A percentile compares a stretch with the other conserved stretches of the same genome.
These are phyloP conservation scores for Tholera decimalis DNA, from an alignment of 2,888 invertebrate species.

Conservation along the genomic window DNA sequence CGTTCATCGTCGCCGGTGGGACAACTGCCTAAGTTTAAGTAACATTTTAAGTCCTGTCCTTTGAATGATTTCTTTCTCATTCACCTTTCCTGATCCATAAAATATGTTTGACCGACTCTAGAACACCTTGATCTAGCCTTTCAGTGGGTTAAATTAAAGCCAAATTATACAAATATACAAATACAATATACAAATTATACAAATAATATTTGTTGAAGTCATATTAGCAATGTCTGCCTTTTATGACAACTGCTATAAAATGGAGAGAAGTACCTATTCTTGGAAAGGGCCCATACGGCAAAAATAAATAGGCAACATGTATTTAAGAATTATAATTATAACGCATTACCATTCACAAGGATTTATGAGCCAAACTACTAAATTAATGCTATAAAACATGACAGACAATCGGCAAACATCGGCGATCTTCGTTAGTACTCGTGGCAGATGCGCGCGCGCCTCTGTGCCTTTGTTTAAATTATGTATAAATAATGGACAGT, in stretches of 20 bases:
- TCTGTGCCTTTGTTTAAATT: conserved; percentile 61
- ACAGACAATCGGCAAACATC: conserved; percentile 60
- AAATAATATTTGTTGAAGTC: conserved; percentile 41
- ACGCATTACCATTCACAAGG: conserved; percentile 41
- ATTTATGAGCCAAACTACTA: conserved; percentile 54
- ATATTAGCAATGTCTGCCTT: conserved; percentile 30
- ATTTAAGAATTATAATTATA: conserved; percentile 52
- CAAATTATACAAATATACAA: too few species aligned
- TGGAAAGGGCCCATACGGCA: conserved; percentile 23
- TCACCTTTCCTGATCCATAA: background rate
- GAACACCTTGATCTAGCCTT: conserved; percentile 11
- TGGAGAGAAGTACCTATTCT: conserved; percentile 35
- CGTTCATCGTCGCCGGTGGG: too few species aligned
- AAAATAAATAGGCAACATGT: conserved; percentile 42
- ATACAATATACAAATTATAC: conserved; percentile 22
- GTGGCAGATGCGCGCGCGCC: conserved; percentile 52
- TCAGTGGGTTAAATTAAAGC: background rate
- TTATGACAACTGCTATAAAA: conserved; percentile 43
- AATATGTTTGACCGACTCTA: background rate
- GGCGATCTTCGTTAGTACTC: conserved; percentile 53
- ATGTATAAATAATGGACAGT: conserved; percentile 62
- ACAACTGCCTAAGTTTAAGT: too few species aligned
- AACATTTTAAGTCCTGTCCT: background rate
- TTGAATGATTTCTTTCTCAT: background rate
- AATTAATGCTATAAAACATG: conserved; percentile 59